Percentiles rank a stretch among this genome's conserved stretches.
phyloP scores from a whole-genome alignment of 2,113 vertebrate genomes.

The Recurvirostra avosetta region DNA sequence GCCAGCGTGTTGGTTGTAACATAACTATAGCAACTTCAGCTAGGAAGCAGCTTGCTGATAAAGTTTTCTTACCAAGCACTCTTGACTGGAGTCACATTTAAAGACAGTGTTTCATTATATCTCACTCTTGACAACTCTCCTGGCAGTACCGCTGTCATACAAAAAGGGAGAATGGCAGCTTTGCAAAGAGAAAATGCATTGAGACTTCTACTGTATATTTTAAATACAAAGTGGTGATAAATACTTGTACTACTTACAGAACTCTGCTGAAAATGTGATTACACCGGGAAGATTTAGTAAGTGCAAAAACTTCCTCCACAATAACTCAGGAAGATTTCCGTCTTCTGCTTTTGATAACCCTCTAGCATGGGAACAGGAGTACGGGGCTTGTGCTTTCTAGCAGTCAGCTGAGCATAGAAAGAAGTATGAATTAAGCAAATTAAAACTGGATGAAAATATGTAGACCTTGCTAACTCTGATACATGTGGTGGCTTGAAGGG shows the following conservation, averaged over 20 bases:
- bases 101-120: neutral
- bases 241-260: neutral
- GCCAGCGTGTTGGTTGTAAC: neutral
- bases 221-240: neutral
- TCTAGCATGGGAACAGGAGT: neutral
- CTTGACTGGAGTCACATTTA: neutral
- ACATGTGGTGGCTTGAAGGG: neutral
- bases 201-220: neutral
- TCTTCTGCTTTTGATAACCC: neutral
- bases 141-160: neutral
- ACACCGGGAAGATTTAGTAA: neutral
- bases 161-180: neutral
- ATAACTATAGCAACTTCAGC: neutral
- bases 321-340: neutral
- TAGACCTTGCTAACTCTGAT: neutral
- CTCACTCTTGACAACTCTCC: neutral
- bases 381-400: neutral
- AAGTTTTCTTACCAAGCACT: neutral
- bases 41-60: neutral
- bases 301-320: neutral
- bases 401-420: neutral
- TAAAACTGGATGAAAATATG: neutral
- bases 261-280: neutral
- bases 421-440: neutral
- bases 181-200: neutral